A percentile compares a stretch with the other conserved stretches of the same genome.
phyloP scores from a whole-genome alignment of 2,797 vertebrate genomes.

The Chanos chanos region DNA sequence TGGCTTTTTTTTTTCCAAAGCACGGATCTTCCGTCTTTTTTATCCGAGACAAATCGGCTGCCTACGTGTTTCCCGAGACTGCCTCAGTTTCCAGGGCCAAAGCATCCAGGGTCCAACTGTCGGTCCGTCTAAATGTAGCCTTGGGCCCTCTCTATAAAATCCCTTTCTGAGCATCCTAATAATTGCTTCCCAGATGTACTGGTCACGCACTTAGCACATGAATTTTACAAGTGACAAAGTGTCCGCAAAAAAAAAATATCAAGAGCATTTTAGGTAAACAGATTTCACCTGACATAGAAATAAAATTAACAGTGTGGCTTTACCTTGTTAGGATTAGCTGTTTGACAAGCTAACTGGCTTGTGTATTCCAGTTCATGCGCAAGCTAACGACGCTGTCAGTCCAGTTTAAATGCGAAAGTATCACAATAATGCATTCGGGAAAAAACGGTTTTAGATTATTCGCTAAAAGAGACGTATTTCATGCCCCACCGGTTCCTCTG shows the following conservation, averaged over 20 bases:
- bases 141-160: not conserved
- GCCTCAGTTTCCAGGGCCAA: too few species aligned
- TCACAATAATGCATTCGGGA: slow-evolving; percentile 20
- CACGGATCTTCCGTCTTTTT: too few species aligned
- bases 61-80: too few species aligned
- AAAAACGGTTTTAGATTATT: not conserved
- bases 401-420: not conserved
- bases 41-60: too few species aligned
- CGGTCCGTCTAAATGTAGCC: not conserved
- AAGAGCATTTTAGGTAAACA: not conserved
- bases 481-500: slow-evolving; percentile 12
- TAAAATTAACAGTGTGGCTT: slow-evolving; percentile 59
- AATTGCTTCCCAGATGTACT: not conserved
- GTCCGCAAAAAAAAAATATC: not conserved
- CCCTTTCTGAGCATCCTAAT: not conserved
- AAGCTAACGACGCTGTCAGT: slow-evolving; percentile 28
- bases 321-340: slow-evolving; percentile 48
- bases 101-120: not conserved
- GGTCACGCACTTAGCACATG: too few species aligned
- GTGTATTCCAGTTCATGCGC: slow-evolving; percentile 54
- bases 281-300: not conserved
- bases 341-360: slow-evolving; percentile 50
- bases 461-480: not conserved
- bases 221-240: not conserved
- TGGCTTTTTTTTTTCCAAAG: too few species aligned